Percentiles rank a stretch among this genome's conserved stretches.
These are phyloP conservation scores for Agapornis canus DNA, from an alignment of 2,797 vertebrate species.

Conservation along the genomic window DNA sequence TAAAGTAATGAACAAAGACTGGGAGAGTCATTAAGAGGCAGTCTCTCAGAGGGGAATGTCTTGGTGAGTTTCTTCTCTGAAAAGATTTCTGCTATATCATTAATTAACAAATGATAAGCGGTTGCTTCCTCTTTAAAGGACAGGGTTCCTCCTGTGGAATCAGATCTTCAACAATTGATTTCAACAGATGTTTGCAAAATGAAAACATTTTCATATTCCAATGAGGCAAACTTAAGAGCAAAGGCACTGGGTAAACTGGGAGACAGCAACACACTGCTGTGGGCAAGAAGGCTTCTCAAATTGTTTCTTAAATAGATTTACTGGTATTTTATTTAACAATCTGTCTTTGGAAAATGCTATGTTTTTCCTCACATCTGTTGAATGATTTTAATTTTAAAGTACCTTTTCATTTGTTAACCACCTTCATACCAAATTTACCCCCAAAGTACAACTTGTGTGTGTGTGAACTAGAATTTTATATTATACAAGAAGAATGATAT, in stretches of 20 bases:
- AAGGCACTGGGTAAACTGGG: neutral
- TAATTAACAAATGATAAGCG: neutral
- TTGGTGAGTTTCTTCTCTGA: neutral
- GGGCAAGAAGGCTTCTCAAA: neutral
- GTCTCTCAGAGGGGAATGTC: neutral
- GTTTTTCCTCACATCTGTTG: neutral
- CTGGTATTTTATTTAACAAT: neutral
- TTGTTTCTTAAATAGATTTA: neutral
- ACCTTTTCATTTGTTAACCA: neutral
- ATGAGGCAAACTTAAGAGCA: neutral
- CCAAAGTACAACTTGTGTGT: neutral
- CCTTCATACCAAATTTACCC: neutral
- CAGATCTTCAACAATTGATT: neutral
- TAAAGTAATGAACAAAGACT: neutral
- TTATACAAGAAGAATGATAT: neutral
- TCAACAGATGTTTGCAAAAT: conserved; percentile 14
- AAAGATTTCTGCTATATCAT: neutral
- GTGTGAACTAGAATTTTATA: neutral
- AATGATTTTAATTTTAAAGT: neutral
- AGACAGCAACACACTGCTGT: neutral
- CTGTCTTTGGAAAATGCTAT: neutral
- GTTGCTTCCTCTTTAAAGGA: neutral
- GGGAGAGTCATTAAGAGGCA: neutral
- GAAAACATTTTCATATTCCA: neutral
- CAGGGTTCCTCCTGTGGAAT: neutral